Percentiles rank a stretch among this genome's conserved stretches.
Evolutionary conservation across 1,140 invertebrate species (phyloP).

Genomic region (Harlomillsia oculata): DNA sequence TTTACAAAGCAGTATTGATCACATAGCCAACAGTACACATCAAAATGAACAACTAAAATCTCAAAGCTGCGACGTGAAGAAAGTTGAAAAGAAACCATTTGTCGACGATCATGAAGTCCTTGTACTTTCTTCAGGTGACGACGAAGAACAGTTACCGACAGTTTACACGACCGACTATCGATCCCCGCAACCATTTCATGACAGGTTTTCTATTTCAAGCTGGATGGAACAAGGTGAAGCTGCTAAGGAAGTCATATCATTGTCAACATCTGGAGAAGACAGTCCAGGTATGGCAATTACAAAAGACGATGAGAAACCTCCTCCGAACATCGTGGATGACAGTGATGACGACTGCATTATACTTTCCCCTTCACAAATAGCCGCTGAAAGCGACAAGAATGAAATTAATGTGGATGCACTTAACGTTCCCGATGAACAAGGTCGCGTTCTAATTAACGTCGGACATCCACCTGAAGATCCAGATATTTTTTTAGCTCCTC

Average conservation of each 20-base stretch:
- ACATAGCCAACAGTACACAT: background rate
- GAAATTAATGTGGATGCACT: slow-evolving; percentile 64
- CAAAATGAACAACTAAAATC: background rate
- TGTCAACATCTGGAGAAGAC: background rate
- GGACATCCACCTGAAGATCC: slow-evolving; percentile 87
- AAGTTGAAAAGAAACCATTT: background rate
- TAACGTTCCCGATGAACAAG: slow-evolving; percentile 83
- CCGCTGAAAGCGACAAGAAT: slow-evolving; percentile 47
- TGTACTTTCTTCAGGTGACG: slow-evolving; percentile 8
- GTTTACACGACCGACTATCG: background rate
- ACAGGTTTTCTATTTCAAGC: too few species aligned
- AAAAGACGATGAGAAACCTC: slow-evolving; percentile 7
- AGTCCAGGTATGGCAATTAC: background rate
- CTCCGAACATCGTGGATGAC: slow-evolving; percentile 41
- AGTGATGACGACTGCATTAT: slow-evolving; percentile 74
- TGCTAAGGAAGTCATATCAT: background rate
- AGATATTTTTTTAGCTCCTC: slow-evolving; percentile 86
- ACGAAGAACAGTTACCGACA: background rate
- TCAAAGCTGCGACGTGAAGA: background rate
- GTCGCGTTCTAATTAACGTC: slow-evolving; percentile 86
- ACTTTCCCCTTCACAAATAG: slow-evolving; percentile 52
- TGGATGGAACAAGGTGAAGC: too few species aligned
- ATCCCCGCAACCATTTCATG: too few species aligned
- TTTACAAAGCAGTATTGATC: background rate
- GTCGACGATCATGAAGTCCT: slow-evolving; percentile 6